phyloP scores from a whole-genome alignment of 2,888 invertebrate genomes.

The Fissipunctia ypsillon region DNA sequence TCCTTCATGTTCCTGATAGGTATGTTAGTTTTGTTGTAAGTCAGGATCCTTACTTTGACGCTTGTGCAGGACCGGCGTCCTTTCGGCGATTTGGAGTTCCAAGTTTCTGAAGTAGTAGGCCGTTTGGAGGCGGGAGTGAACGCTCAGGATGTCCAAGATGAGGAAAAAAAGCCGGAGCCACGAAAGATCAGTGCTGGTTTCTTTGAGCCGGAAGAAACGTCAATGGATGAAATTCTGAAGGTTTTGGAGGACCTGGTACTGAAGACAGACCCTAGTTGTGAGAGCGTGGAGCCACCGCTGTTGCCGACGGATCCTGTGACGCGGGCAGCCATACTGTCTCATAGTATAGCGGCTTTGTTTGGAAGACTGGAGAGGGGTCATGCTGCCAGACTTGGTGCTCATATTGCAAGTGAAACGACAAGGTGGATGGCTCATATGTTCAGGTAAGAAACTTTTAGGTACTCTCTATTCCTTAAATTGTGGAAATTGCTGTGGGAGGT shows the following conservation, averaged over 20 bases:
- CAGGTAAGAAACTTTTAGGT: constrained; percentile 91
- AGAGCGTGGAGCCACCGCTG: constrained; percentile 91
- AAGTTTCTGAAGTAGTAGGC: constrained; percentile 93
- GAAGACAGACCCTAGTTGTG: constrained; percentile 91
- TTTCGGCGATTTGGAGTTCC: constrained; percentile 92
- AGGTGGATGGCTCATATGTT: constrained; percentile 97
- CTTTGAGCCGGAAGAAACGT: constrained; percentile 89
- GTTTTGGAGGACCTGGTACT: constrained; percentile 91
- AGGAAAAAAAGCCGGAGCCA: constrained; percentile 82
- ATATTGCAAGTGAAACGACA: constrained; percentile 96
- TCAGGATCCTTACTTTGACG: constrained; percentile 65
- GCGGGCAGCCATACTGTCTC: constrained; percentile 93
- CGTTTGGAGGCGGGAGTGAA: constrained; percentile 92
- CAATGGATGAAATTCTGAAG: constrained; percentile 91
- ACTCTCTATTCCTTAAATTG: constrained; percentile 11
- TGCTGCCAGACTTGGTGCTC: constrained; percentile 94
- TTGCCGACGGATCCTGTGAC: constrained; percentile 92
- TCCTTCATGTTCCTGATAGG: constrained; percentile 18
- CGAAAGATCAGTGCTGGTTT: constrained; percentile 89
- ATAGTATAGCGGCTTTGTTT: constrained; percentile 96
- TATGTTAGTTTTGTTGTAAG: constrained; percentile 40
- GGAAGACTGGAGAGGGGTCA: constrained; percentile 95
- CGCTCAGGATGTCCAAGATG: constrained; percentile 82
- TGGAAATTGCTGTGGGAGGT: not conserved
- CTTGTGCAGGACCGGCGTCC: constrained; percentile 91